These are phyloP conservation scores for Trochalopteron elliotii DNA, from an alignment of 2,113 vertebrate genomes.

Conservation along the genomic window DNA sequence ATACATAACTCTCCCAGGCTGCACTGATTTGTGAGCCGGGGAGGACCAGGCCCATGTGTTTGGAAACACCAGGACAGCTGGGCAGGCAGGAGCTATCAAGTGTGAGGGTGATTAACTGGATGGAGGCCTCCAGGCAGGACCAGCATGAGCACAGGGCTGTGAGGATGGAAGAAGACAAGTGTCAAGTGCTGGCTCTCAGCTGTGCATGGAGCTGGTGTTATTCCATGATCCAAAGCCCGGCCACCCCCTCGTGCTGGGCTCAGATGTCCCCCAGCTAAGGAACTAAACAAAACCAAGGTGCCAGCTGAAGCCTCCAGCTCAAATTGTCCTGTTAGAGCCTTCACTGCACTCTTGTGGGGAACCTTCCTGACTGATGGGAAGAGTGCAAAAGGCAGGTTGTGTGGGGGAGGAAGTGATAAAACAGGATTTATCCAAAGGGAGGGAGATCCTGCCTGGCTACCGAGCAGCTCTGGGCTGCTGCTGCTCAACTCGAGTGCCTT, in stretches of 20 bases:
- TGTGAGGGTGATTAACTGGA: constrained; percentile 32
- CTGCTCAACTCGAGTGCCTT: not conserved
- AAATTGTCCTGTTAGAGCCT: not conserved
- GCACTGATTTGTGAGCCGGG: not conserved
- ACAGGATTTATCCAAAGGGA: not conserved
- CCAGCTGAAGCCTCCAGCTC: not conserved
- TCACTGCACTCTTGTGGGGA: accelerated
- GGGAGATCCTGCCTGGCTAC: not conserved
- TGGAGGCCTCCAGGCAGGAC: not conserved
- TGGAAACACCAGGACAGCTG: not conserved
- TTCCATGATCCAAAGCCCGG: not conserved
- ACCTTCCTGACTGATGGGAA: not conserved
- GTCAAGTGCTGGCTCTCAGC: constrained; percentile 41
- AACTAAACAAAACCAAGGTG: constrained; percentile 36
- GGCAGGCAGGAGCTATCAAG: constrained; percentile 33
- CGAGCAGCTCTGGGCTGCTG: not conserved
- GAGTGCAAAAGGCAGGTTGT: not conserved
- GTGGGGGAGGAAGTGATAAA: not conserved
- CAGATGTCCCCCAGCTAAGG: not conserved
- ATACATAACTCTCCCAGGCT: not conserved
- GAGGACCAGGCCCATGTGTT: not conserved
- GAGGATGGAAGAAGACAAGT: not conserved
- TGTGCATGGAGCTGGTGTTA: not conserved
- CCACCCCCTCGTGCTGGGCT: not conserved
- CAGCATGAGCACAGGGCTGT: not conserved